Evolutionary conservation across 2,888 invertebrate genomes (phyloP).

Genomic region (Tineola bisselliella): DNA sequence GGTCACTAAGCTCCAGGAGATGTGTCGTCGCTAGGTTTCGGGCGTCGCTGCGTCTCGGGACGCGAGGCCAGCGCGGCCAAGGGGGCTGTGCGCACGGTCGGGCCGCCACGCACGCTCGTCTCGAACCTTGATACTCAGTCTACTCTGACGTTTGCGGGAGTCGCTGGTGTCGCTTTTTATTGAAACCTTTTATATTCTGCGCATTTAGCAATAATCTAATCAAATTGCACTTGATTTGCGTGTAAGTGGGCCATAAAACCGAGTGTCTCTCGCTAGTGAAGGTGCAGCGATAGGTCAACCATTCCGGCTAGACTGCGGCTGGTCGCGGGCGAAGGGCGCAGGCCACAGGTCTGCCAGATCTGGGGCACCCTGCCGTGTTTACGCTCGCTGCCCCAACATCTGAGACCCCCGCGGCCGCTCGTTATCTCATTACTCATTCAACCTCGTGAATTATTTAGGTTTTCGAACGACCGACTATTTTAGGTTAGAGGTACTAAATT

Average conservation of each 20-base stretch:
- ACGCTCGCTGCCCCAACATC: slow-evolving; percentile 28
- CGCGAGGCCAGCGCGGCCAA: slow-evolving; percentile 40
- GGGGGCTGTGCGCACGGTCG: slow-evolving; percentile 41
- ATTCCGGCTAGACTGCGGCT: slow-evolving; percentile 14
- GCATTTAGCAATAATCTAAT: slow-evolving; percentile 32
- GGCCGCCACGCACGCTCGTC: slow-evolving; percentile 52
- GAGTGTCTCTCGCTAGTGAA: neutral
- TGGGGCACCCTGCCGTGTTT: slow-evolving; percentile 30
- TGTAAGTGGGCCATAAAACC: slow-evolving; percentile 3
- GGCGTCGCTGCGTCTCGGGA: slow-evolving; percentile 66
- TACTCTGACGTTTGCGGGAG: slow-evolving; percentile 59
- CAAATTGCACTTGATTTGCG: neutral
- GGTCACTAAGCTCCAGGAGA: slow-evolving; percentile 32
- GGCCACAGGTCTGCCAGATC: slow-evolving; percentile 39
- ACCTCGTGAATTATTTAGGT: slow-evolving; percentile 59
- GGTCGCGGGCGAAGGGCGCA: slow-evolving; percentile 9
- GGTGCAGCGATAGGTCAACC: neutral
- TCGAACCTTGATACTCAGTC: slow-evolving; percentile 55
- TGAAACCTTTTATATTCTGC: slow-evolving; percentile 34
- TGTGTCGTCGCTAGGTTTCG: slow-evolving; percentile 51
- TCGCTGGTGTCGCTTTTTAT: slow-evolving; percentile 42
- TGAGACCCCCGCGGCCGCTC: slow-evolving; percentile 3
- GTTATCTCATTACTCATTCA: slow-evolving; percentile 52
- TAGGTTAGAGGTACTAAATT: slow-evolving; percentile 56
- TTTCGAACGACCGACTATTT: slow-evolving; percentile 43